Evolutionary conservation across 92 coral and sea anemone species (phyloP).

Genomic region (Phenganax marumi): DNA sequence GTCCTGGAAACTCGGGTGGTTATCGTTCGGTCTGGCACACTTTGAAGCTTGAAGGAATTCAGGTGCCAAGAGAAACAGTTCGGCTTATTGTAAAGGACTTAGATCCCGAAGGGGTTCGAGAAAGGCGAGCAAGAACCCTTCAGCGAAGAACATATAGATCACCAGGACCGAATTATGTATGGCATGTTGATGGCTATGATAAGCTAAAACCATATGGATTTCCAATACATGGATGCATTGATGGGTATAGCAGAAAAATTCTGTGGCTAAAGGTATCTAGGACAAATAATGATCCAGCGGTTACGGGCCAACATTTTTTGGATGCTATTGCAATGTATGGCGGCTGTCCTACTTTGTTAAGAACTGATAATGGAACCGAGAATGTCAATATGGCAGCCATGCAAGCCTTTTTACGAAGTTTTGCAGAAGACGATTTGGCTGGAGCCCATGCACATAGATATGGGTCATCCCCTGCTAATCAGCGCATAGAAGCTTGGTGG

Average conservation of each 20-base stretch:
- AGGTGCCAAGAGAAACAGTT: too few species aligned
- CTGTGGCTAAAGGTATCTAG: conserved; percentile 60
- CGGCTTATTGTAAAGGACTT: too few species aligned
- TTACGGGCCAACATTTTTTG: conserved; percentile 54
- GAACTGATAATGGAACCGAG: conserved; percentile 58
- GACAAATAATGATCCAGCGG: conserved; percentile 59
- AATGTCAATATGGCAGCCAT: conserved; percentile 67
- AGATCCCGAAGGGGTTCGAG: too few species aligned
- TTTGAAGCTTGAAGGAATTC: too few species aligned
- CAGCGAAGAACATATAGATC: too few species aligned
- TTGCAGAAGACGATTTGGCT: background rate
- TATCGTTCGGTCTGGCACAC: too few species aligned
- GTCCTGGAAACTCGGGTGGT: too few species aligned
- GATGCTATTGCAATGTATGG: conserved; percentile 43
- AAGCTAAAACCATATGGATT: conserved; percentile 62
- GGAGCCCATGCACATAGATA: conserved; percentile 12
- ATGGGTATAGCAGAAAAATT: conserved; percentile 61
- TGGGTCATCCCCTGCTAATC: conserved; percentile 15
- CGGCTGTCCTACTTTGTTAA: conserved; percentile 53
- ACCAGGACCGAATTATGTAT: conserved; percentile 21
- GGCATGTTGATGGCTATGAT: conserved; percentile 69
- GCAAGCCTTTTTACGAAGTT: conserved; percentile 21
- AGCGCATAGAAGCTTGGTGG: background rate
- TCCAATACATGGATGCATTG: conserved; percentile 60
- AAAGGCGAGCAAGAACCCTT: too few species aligned